A percentile compares a stretch with the other conserved stretches of the same genome.
Evolutionary conservation across 2,113 vertebrate species (phyloP).

Genomic region (Crypturellus undulatus): DNA sequence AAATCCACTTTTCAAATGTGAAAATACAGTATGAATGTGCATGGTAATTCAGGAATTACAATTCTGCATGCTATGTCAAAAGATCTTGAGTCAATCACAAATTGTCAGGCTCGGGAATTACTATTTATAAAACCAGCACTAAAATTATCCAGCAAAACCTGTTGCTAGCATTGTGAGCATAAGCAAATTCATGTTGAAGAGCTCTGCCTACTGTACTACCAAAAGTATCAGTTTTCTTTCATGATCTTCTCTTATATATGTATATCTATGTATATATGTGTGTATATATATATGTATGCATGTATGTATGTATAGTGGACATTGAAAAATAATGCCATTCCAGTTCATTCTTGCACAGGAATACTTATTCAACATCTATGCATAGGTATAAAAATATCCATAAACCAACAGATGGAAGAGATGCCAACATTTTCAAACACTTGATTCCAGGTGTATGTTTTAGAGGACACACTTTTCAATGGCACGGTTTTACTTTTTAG

Average conservation of each 20-base stretch:
- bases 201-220: background rate
- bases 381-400: background rate
- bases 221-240: background rate
- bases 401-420: background rate
- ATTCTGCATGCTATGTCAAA: background rate
- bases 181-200: background rate
- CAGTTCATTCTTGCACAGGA: background rate
- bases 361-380: background rate
- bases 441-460: background rate
- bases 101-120: background rate
- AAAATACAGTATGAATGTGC: background rate
- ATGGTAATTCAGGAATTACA: background rate
- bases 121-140: background rate
- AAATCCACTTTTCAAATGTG: background rate
- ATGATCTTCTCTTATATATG: background rate
- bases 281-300: too few relatives aligned
- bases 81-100: background rate
- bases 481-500: background rate
- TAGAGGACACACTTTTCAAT: background rate
- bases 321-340: background rate
- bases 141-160: background rate
- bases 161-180: background rate
- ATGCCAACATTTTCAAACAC: background rate
- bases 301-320: background rate
- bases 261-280: too few relatives aligned